These are phyloP conservation scores for Leptobrachium ailaonicum DNA, from an alignment of 2,113 vertebrate species.

Conservation along the genomic window DNA sequence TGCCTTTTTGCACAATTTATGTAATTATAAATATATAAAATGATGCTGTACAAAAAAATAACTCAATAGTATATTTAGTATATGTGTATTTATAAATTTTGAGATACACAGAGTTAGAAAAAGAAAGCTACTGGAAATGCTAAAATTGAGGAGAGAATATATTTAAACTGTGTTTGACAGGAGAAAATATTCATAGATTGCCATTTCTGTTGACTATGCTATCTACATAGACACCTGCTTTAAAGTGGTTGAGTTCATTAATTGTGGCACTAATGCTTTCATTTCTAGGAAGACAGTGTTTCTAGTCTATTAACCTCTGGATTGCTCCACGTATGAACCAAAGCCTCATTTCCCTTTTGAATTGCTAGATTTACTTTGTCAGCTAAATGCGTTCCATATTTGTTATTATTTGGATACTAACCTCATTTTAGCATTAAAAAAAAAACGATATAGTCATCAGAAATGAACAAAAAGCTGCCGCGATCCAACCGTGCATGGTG, in stretches of 20 bases:
- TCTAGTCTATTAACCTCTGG: slow-evolving; percentile 29
- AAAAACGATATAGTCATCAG: neutral
- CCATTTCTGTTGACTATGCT: slow-evolving; percentile 26
- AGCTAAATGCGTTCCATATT: slow-evolving; percentile 9
- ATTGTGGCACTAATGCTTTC: slow-evolving; percentile 21
- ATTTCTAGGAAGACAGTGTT: slow-evolving; percentile 22
- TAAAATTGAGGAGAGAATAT: neutral
- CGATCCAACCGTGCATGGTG: too few relatives aligned
- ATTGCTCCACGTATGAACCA: slow-evolving; percentile 14
- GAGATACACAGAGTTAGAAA: too few relatives aligned
- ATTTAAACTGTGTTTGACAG: neutral
- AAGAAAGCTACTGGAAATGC: too few relatives aligned
- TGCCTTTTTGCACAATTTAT: too few relatives aligned
- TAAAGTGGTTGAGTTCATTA: slow-evolving; percentile 24
- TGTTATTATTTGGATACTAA: neutral
- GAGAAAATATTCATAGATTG: neutral
- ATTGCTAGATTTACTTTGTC: slow-evolving; percentile 11
- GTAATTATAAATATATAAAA: too few relatives aligned
- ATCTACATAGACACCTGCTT: slow-evolving; percentile 33
- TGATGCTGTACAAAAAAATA: too few relatives aligned
- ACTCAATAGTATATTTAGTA: too few relatives aligned
- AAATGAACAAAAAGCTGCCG: neutral
- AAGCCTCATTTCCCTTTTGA: slow-evolving; percentile 26
- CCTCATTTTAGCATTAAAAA: neutral
- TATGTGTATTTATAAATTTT: too few relatives aligned